These are phyloP conservation scores for Zapornia atra DNA, from an alignment of 2,113 vertebrate species.

Conservation along the genomic window DNA sequence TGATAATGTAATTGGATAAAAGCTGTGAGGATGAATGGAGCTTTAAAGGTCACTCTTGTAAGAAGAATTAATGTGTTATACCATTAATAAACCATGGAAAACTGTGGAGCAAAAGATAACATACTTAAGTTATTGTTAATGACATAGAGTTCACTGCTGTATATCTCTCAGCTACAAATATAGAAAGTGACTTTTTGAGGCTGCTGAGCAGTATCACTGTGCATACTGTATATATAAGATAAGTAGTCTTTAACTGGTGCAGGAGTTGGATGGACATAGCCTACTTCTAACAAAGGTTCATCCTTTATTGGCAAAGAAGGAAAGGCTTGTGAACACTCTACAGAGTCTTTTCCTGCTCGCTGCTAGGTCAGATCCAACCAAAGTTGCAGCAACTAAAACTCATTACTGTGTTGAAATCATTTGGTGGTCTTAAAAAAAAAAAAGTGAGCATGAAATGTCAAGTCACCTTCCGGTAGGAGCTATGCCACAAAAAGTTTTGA, in stretches of 20 bases:
- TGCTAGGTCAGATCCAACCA: not conserved
- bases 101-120: constrained; percentile 79
- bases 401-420: not conserved
- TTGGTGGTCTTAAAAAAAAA: not conserved
- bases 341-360: not conserved
- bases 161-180: constrained; percentile 72
- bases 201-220: constrained; percentile 39
- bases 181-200: constrained; percentile 75
- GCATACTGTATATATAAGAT: constrained; percentile 27
- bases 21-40: constrained; percentile 78
- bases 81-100: constrained; percentile 80
- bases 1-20: constrained; percentile 81
- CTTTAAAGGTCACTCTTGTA: constrained; percentile 81
- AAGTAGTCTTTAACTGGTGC: constrained; percentile 26
- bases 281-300: not conserved
- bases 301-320: not conserved
- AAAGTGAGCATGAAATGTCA: not conserved
- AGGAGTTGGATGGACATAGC: not conserved
- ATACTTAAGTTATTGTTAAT: constrained; percentile 79
- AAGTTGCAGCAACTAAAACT: not conserved
- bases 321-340: not conserved
- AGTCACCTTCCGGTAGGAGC: not conserved
- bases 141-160: constrained; percentile 70
- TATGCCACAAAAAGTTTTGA: fast-evolving
- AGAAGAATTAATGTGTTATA: constrained; percentile 80